Evolutionary conservation across 1,140 invertebrate species (phyloP).

Genomic region (Hydropsyche tenuis): DNA sequence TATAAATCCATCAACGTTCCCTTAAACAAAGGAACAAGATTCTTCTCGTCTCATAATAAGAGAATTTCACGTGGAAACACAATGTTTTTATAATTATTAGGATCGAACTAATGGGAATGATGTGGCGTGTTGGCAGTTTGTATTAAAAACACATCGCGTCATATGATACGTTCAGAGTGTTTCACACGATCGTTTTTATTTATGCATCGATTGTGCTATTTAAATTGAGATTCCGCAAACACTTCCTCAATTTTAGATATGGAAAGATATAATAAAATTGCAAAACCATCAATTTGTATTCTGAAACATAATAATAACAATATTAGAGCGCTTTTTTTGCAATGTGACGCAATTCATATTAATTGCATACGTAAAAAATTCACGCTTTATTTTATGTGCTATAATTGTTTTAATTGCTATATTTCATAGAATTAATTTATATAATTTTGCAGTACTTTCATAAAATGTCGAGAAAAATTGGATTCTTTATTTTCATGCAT

Average conservation of each 20-base stretch:
- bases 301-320: not conserved
- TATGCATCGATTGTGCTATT: not conserved
- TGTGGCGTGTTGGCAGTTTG: not conserved
- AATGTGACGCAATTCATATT: too few relatives aligned
- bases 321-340: not conserved
- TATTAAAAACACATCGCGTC: too few relatives aligned
- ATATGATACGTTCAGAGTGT: too few relatives aligned
- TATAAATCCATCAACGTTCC: slow-evolving; percentile 10
- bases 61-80: slow-evolving; percentile 7
- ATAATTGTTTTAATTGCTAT: too few relatives aligned
- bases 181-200: too few relatives aligned
- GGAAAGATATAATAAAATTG: not conserved
- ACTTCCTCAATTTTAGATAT: not conserved
- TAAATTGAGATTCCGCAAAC: not conserved
- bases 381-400: too few relatives aligned
- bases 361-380: too few relatives aligned
- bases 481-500: not conserved
- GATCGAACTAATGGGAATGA: slow-evolving; percentile 5
- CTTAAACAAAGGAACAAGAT: not conserved
- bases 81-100: not conserved
- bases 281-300: not conserved
- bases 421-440: too few relatives aligned
- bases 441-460: too few relatives aligned
- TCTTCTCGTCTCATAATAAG: not conserved
- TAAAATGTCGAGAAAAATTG: too few relatives aligned